A percentile compares a stretch with the other conserved stretches of the same genome.
Conservation (phyloP, 2,113 vertebrate species). For the Colius striatus region DNA sequence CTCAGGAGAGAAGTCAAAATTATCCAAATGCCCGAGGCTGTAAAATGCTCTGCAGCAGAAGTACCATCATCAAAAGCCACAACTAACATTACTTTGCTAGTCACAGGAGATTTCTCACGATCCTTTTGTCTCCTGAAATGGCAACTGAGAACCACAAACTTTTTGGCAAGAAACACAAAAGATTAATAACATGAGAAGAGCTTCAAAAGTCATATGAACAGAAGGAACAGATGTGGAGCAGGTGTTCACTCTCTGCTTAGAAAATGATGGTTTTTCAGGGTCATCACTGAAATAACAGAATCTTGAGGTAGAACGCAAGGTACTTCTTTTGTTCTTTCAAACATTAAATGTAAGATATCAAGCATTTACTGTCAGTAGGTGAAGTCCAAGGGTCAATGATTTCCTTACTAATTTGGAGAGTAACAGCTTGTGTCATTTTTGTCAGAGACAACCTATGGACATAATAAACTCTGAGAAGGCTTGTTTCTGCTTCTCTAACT, state of each 20-base stretch:
- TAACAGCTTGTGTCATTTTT: neutral
- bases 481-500: neutral
- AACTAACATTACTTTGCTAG: neutral
- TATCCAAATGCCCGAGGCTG: neutral
- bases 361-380: neutral
- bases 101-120: neutral
- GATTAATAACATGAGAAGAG: neutral
- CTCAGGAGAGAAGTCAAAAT: conserved; percentile 14
- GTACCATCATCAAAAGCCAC: neutral
- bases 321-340: neutral
- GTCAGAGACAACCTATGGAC: neutral
- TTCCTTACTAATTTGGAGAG: neutral
- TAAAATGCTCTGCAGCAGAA: neutral
- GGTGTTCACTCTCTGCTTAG: neutral
- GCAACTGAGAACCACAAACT: neutral
- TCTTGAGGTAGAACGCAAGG: neutral
- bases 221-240: conserved; percentile 22
- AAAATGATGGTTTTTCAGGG: neutral
- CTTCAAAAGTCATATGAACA: neutral
- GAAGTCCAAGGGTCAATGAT: neutral
- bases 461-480: neutral
- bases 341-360: neutral
- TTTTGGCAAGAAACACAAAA: neutral
- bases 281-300: neutral
- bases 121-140: neutral